These are phyloP conservation scores for Acanthurus leucopareius DNA, from an alignment of 2,797 vertebrate species.

Conservation along the genomic window DNA sequence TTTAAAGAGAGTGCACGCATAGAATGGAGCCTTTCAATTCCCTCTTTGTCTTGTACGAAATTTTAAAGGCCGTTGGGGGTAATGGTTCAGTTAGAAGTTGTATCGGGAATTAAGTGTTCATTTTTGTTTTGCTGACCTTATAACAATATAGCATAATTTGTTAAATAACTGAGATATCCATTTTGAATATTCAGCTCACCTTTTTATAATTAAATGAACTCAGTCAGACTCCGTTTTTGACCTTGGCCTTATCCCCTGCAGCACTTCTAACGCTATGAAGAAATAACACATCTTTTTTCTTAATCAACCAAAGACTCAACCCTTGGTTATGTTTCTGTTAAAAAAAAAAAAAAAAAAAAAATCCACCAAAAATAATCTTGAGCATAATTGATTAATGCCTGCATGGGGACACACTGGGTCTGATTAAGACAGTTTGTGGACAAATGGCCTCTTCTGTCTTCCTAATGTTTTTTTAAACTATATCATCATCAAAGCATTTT, in stretches of 20 bases:
- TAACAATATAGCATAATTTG: neutral
- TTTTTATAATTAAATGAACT: conserved; percentile 7
- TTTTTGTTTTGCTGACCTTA: neutral
- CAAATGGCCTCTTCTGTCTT: neutral
- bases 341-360: neutral
- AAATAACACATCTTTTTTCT: neutral
- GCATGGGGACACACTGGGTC: neutral
- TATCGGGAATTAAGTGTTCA: neutral
- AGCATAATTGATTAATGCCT: no score
- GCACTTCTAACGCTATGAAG: neutral
- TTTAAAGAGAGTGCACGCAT: neutral
- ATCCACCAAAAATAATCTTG: neutral
- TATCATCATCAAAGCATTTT: conserved; percentile 6
- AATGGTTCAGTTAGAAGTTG: neutral
- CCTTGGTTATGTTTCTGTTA: conserved; percentile 1
- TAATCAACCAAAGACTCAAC: neutral
- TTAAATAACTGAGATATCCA: neutral
- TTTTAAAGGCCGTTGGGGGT: conserved; percentile 17
- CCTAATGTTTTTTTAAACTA: neutral
- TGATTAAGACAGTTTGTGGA: neutral
- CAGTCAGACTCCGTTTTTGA: conserved; percentile 23
- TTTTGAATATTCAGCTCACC: neutral
- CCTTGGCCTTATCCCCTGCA: conserved; percentile 19
- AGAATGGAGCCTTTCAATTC: neutral
- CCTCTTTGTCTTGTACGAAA: conserved; percentile 14